Percentiles rank a stretch among this genome's conserved stretches.
Evolutionary conservation across 2,113 vertebrate species (phyloP).

Genomic region (Ploceus nigricollis): DNA sequence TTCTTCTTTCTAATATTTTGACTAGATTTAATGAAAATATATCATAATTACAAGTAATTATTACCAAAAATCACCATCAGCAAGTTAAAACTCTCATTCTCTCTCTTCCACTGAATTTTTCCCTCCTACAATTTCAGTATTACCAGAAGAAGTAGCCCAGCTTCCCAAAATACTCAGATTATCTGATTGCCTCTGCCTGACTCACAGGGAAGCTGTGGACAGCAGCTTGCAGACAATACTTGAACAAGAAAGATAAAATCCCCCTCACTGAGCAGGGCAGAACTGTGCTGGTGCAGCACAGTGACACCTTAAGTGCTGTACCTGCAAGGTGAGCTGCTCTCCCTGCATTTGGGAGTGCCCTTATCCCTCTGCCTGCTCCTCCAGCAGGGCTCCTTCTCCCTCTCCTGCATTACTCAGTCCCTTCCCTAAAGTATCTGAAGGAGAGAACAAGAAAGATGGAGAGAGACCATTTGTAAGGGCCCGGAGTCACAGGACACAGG

Average conservation of each 20-base stretch:
- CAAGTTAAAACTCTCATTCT: neutral
- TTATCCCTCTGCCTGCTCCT: neutral
- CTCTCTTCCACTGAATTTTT: neutral
- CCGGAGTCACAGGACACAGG: neutral
- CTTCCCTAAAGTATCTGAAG: neutral
- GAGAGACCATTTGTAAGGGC: neutral
- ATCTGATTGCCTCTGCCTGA: neutral
- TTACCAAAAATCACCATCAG: neutral
- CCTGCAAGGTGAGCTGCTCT: neutral
- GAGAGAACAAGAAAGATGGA: neutral
- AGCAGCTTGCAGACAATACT: neutral
- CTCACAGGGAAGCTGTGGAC: neutral
- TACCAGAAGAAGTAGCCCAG: neutral
- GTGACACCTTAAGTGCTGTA: fast-evolving
- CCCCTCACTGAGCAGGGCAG: neutral
- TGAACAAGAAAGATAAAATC: too few relatives aligned
- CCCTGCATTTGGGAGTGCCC: neutral
- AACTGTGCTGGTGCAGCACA: neutral
- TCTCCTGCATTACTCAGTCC: neutral
- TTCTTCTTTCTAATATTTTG: neutral
- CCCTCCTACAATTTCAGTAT: neutral
- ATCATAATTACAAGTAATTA: neutral
- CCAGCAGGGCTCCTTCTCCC: neutral
- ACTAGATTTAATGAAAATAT: neutral
- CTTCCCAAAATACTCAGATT: neutral